phyloP scores from a whole-genome alignment of 2,797 vertebrate genomes.

The Forpus xanthops region DNA sequence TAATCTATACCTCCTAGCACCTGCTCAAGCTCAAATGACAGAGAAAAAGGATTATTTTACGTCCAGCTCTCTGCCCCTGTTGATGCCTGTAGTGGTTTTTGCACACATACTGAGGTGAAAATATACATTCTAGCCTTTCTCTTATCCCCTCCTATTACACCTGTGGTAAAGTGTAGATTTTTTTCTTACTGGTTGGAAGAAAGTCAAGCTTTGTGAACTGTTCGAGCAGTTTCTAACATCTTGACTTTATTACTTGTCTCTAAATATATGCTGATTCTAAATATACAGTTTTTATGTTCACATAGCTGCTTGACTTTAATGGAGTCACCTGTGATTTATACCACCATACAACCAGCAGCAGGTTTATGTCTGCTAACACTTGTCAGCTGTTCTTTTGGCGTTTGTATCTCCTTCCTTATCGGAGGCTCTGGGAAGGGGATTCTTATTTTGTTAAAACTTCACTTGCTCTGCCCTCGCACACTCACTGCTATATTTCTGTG shows the following conservation, averaged over 20 bases:
- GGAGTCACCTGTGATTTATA: conserved; percentile 32
- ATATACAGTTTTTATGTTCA: conserved; percentile 13
- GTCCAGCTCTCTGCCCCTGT: neutral
- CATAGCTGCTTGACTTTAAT: conserved; percentile 27
- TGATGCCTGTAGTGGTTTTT: conserved; percentile 11
- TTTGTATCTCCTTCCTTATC: neutral
- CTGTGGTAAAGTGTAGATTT: neutral
- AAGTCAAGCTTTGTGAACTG: neutral
- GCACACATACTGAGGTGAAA: conserved; percentile 23
- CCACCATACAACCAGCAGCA: neutral
- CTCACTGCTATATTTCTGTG: neutral
- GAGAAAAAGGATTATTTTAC: conserved; percentile 1
- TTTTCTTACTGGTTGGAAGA: conserved; percentile 9
- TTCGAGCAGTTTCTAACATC: conserved; percentile 13
- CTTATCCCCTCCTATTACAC: neutral
- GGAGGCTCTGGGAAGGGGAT: neutral
- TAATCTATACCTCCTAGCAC: neutral
- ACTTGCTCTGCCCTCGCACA: neutral
- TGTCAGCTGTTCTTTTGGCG: neutral
- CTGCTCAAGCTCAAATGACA: neutral
- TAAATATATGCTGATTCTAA: conserved; percentile 34
- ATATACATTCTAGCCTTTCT: neutral
- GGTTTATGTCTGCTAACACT: neutral
- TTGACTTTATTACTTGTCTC: neutral
- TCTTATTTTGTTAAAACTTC: neutral